Base-by-base conservation (phyloP, 2,888 invertebrate genomes). In the Calliphora vomitoria region DNA sequence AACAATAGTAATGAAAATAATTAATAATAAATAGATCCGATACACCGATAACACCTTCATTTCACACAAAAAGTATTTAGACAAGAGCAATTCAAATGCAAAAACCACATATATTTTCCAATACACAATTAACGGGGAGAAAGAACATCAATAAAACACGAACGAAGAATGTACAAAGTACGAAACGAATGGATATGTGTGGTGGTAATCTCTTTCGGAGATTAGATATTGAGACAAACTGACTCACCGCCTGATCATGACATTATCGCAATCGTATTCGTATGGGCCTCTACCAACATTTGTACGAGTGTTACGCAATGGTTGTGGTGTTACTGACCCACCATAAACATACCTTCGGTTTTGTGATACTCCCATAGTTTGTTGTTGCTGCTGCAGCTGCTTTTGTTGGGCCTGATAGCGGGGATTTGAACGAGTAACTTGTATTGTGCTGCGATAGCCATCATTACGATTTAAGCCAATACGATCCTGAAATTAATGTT, bases 311-410 rank as follows among this genome's bases (percentile, higher is more conserved):
- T 95, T 95, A 87, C 95, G 94, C 50, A 94, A 94, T 64, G 95
- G 95, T 85, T 95, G 94, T 31, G 95, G 95, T 71, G 95, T 95
- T 83, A 95, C 92, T 75, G 95, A 95, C 53, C 95, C 95, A 20
- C 95, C 94, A 91, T 95, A 95, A 85, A 95, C 94, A 90, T 95
- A 95, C 90, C 95, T 94, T 91, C 90, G 89, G 79, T 90, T 82
- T 82, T 89, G 79, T 83, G 76, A 76, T 80, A 89, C 62, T 90
- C 88, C 72, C 86, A 78, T 78, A 10, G 80, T 81, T 35, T 85
- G 85, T 64, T 68, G 74, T 35, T 47, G 44, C 13, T 72, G 71
- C 50, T 78, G 85, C 20, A 64, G 84, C 69, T 88, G 88, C 25
- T 86, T 75, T 58, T 82, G 89, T 62, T 71, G 86, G 0, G 11